Percentiles rank a stretch among this genome's conserved stretches.
Conservation (phyloP, 2,888 invertebrate species). For the Trypoxylon attenuatum region DNA sequence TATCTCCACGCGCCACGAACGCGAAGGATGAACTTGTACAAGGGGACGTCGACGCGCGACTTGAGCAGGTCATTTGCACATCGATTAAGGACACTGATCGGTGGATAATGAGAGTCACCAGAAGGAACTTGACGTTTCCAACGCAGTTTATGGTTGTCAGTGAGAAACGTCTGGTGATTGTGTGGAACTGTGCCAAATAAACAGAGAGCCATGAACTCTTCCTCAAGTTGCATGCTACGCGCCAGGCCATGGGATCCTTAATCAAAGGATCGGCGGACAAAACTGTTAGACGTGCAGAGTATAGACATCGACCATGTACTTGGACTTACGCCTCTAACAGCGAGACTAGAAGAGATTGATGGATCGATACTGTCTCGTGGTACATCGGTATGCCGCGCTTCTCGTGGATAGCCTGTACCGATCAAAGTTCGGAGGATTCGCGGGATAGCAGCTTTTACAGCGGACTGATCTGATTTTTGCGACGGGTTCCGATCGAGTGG, state of each 20-base stretch:
- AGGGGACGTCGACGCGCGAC: conserved; percentile 45
- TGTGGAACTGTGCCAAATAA: conserved; percentile 59
- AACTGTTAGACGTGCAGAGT: no score
- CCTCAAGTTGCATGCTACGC: conserved; percentile 13
- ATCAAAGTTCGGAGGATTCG: background rate
- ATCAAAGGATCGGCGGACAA: conserved; percentile 10
- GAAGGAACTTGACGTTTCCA: conserved; percentile 4
- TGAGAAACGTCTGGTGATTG: conserved; percentile 39
- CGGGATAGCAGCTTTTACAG: background rate
- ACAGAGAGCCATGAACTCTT: conserved; percentile 25
- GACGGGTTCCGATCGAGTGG: background rate
- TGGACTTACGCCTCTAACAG: background rate
- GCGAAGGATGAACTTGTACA: conserved; percentile 41
- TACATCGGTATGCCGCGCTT: background rate
- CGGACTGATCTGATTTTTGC: background rate
- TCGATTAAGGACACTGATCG: conserved; percentile 32
- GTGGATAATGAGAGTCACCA: conserved; percentile 32
- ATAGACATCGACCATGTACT: no score
- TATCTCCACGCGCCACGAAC: conserved; percentile 15
- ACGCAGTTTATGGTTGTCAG: conserved; percentile 14
- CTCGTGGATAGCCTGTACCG: background rate
- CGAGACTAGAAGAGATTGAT: no score
- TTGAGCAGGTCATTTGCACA: conserved; percentile 42
- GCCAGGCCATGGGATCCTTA: conserved; percentile 2
- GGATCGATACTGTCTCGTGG: background rate